Evolutionary conservation across 2,888 invertebrate species (phyloP), one percentile per base, ranked within the genome.

Genomic region (Timandra comae): DNA sequence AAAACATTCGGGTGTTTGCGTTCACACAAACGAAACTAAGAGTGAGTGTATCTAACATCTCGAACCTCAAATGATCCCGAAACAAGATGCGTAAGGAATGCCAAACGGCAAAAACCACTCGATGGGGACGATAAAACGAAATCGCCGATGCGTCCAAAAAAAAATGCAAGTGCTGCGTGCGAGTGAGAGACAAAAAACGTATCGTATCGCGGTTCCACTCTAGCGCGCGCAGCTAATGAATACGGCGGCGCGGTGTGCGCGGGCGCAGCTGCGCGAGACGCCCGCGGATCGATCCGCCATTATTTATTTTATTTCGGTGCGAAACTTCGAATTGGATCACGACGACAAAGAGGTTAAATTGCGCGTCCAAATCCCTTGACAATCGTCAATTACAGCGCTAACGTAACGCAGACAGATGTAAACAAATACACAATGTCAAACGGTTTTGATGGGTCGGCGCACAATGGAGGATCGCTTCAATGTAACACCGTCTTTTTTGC

Each of bases 301-400:
- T 81, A 82, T 81, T 79, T 84, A 79, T 84, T 80, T 80, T 77
- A 78, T 77, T 79, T 76, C 74, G 78, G 81, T 77, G 80, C 78
- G 78, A 81, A 79, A 75, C 68, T 48, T 63, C 65, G 72, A 81
- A 81, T 80, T 81, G 80, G 79, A 81, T 81, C 78, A 75, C 59
- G 64, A 70, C 63, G 71, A 82, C 84, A 80, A 80, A 77, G 78
- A 79, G 66, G 78, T 80, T 78, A 78, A 85, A 85, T 84, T 84
- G 85, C 66, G 76, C 85, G 78, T 77, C 68, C 74, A 79, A 84
- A 84, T 81, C 82, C 81, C 70, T 64, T 76, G 67, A 77, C 77
- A 76, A 77, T 76, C 63, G 72, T 63, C 67, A 69, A 68, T 73
- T 69, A 65, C 60, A 53, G 59, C 55, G 62, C 64, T 70, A 71